A percentile compares a stretch with the other conserved stretches of the same genome.
Conservation (phyloP, 2,888 invertebrate genomes). For the Sinopyrophorus schimmeli region DNA sequence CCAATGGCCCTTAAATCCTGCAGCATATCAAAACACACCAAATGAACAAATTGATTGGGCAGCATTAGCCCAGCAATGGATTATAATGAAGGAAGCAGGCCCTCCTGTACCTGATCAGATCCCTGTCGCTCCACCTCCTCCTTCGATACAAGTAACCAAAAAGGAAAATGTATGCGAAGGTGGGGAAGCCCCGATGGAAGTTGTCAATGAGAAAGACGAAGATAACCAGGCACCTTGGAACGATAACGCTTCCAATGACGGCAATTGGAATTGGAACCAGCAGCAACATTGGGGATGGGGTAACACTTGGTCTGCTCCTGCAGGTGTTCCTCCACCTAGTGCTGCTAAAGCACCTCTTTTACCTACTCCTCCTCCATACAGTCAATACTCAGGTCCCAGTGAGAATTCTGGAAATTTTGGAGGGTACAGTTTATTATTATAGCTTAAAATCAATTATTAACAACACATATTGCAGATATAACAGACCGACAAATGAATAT, state of each 20-base stretch:
- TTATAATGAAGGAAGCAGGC: conserved; percentile 85
- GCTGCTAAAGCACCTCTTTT: conserved; percentile 49
- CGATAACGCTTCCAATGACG: conserved; percentile 34
- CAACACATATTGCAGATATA: conserved; percentile 37
- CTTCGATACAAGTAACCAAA: conserved; percentile 39
- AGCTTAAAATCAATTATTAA: no score
- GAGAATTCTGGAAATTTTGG: conserved; percentile 36
- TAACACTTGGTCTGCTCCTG: conserved; percentile 51
- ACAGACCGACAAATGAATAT: conserved; percentile 32
- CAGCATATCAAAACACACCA: conserved; percentile 79
- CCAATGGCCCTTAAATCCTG: conserved; percentile 82
- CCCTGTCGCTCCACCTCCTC: conserved; percentile 64
- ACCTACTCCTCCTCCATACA: conserved; percentile 49
- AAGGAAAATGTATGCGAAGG: conserved; percentile 63
- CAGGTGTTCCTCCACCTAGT: conserved; percentile 51
- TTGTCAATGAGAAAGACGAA: conserved; percentile 76
- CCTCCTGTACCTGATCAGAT: conserved; percentile 59
- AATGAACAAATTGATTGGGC: conserved; percentile 95
- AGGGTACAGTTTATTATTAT: conserved; percentile 26
- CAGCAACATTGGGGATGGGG: conserved; percentile 55
- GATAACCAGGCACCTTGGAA: conserved; percentile 37
- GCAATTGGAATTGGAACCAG: conserved; percentile 51
- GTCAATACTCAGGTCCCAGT: conserved; percentile 42
- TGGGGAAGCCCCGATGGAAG: conserved; percentile 88
- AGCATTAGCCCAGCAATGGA: conserved; percentile 96